Evolutionary conservation across 2,113 vertebrate species (phyloP).

Genomic region (human): DNA sequence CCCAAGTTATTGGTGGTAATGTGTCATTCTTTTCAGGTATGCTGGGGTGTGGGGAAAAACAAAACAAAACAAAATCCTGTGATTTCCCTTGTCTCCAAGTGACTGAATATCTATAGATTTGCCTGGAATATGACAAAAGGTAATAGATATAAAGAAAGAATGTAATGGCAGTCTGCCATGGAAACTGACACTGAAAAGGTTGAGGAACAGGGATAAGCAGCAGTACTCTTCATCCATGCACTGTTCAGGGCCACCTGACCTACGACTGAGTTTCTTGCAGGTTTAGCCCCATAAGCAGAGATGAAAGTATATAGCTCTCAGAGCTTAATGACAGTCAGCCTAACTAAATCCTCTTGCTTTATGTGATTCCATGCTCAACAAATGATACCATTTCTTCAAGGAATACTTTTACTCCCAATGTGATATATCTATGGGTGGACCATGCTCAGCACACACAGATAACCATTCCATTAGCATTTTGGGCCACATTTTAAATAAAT

Average conservation of each 20-base stretch:
- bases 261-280: not conserved
- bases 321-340: not conserved
- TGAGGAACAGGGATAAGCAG: not conserved
- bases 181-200: not conserved
- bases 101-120: not conserved
- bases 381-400: not conserved
- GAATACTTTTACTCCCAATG: not conserved
- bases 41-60: not conserved
- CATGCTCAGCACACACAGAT: not conserved
- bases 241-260: not conserved
- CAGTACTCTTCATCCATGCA: not conserved
- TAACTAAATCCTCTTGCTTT: not conserved
- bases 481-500: not conserved
- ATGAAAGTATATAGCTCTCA: not conserved
- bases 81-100: not conserved
- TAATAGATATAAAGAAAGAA: not conserved
- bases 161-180: not conserved
- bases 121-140: not conserved
- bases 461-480: not conserved
- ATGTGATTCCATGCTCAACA: not conserved
- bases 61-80: not conserved
- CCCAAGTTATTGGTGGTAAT: not conserved
- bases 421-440: not conserved
- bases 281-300: not conserved
- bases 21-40: not conserved